These are phyloP conservation scores for Cryptocheilus praepositus DNA, from an alignment of 2,888 invertebrate genomes.

Conservation along the genomic window DNA sequence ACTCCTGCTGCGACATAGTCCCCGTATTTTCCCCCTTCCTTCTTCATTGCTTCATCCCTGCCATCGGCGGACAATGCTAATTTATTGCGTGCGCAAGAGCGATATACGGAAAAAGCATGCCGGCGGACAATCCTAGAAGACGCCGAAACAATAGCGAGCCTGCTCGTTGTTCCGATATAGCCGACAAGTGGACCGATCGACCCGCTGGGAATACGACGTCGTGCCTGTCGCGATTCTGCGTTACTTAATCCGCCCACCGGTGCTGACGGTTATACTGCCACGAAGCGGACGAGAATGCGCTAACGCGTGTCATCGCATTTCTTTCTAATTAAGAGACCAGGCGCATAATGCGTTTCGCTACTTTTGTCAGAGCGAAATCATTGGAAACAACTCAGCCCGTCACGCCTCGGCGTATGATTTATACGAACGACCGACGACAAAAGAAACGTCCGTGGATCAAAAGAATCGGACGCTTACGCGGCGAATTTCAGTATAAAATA, in stretches of 20 bases:
- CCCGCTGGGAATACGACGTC: not conserved
- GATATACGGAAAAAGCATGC: conserved; percentile 31
- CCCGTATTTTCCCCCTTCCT: not conserved
- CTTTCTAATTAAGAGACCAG: no score
- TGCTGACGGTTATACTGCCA: no score
- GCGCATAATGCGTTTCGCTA: no score
- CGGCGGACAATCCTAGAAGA: conserved; percentile 45
- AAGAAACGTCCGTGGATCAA: no score
- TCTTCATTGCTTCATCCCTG: conserved; percentile 2
- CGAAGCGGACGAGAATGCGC: no score
- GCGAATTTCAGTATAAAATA: conserved; percentile 16
- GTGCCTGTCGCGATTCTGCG: not conserved
- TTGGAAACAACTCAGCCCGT: not conserved
- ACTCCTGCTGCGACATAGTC: not conserved
- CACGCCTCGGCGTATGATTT: conserved; percentile 6
- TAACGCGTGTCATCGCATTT: no score
- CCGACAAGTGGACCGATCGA: conserved; percentile 31
- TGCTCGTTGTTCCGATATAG: conserved; percentile 23
- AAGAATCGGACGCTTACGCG: conserved; percentile 8
- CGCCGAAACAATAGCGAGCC: conserved; percentile 36
- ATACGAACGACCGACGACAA: not conserved
- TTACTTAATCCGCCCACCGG: not conserved
- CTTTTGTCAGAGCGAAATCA: no score
- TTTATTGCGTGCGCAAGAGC: conserved; percentile 47
- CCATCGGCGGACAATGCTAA: conserved; percentile 55